Conservation (phyloP, 2,113 vertebrate species). For the Clarias macrocephalus region DNA sequence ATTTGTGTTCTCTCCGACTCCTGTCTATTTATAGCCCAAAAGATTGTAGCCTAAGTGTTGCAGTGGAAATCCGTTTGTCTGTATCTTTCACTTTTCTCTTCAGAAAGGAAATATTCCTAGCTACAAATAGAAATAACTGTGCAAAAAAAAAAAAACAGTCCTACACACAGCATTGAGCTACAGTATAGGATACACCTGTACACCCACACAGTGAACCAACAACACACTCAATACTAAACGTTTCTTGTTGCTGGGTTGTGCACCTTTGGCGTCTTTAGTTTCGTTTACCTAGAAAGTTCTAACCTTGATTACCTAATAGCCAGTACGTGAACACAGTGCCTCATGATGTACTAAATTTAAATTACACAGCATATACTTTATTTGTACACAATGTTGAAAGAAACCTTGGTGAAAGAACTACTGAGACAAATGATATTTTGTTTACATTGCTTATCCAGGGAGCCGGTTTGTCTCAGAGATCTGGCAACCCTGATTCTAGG, state of each 20-base stretch:
- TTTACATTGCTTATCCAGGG: not conserved
- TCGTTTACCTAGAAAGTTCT: not conserved
- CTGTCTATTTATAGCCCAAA: not conserved
- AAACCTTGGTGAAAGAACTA: not conserved
- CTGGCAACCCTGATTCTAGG: not conserved
- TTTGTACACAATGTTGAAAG: not conserved
- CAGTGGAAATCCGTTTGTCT: not conserved
- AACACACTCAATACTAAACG: not conserved
- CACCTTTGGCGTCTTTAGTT: not conserved
- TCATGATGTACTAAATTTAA: not conserved
- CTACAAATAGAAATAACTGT: slow-evolving; percentile 7
- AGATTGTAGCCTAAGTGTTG: not conserved
- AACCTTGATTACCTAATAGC: not conserved
- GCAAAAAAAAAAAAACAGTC: not conserved
- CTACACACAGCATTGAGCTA: slow-evolving; percentile 5
- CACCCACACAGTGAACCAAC: not conserved
- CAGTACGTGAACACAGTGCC: not conserved
- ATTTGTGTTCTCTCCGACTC: slow-evolving; percentile 4
- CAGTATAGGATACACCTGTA: not conserved
- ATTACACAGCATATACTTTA: not conserved
- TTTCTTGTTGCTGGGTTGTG: not conserved
- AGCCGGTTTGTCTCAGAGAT: not conserved
- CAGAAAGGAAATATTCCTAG: not conserved
- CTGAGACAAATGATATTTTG: not conserved
- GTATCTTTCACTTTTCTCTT: not conserved